Evolutionary conservation across 1,140 invertebrate genomes (phyloP).

Genomic region (Papilio helenus): DNA sequence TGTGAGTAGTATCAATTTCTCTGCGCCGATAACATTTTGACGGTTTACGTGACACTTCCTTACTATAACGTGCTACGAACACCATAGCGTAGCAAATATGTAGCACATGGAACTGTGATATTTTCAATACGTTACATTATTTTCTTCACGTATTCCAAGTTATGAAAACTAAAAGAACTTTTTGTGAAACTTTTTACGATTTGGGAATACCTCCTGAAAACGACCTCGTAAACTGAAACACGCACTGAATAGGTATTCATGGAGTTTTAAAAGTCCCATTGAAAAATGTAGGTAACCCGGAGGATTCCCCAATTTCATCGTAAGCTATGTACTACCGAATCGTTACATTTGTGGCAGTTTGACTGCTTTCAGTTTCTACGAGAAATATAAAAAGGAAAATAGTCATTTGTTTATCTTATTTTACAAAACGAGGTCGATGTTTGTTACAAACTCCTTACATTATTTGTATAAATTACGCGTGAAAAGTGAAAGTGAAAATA

Average conservation of each 20-base stretch:
- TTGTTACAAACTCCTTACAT: background rate
- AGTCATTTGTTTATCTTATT: constrained; percentile 1
- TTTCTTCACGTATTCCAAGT: constrained; percentile 11
- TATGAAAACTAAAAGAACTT: constrained; percentile 4
- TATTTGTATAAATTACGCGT: background rate
- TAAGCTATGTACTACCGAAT: background rate
- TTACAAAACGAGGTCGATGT: background rate
- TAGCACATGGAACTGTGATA: background rate
- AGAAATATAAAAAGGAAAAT: constrained; percentile 1
- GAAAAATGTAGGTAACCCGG: constrained; percentile 20
- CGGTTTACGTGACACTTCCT: constrained; percentile 70
- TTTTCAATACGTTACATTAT: background rate
- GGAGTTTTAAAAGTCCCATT: constrained; percentile 5
- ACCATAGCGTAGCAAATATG: background rate
- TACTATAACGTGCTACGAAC: background rate
- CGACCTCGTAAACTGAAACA: constrained; percentile 20
- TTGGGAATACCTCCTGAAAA: background rate
- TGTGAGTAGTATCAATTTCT: constrained; percentile 72
- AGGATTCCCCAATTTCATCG: background rate
- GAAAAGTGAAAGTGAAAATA: background rate
- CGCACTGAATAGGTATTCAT: constrained; percentile 13
- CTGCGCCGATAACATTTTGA: constrained; percentile 76
- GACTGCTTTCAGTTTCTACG: background rate
- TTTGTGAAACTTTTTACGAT: background rate
- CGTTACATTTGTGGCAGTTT: background rate